Percentiles rank a stretch among this genome's conserved stretches.
These are phyloP conservation scores for Neodon shergylaensis DNA, from an alignment of 2,113 vertebrate species.

Conservation along the genomic window DNA sequence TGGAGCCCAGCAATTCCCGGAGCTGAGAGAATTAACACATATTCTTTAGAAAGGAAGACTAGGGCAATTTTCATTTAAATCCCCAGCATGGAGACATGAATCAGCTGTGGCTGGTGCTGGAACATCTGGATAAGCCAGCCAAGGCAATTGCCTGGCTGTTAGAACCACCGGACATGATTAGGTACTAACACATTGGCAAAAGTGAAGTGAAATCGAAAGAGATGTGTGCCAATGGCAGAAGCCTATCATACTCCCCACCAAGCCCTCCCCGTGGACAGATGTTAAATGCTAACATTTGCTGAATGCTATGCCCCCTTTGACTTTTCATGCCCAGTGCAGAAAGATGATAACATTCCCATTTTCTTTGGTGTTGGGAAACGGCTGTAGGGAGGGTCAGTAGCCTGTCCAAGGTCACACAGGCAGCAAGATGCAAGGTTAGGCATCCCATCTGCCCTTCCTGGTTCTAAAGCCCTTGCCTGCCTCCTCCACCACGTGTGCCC, in stretches of 20 bases:
- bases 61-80: conserved; percentile 9
- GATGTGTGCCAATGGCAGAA: neutral
- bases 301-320: neutral
- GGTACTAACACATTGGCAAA: neutral
- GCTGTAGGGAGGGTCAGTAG: neutral
- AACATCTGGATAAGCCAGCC: neutral
- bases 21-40: neutral
- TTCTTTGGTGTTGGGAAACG: neutral
- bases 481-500: neutral
- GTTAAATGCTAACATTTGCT: neutral
- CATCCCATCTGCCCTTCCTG: neutral
- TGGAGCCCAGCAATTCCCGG: conserved; percentile 13
- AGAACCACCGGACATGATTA: neutral
- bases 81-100: neutral
- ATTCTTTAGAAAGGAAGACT: conserved; percentile 26
- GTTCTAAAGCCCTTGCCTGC: neutral
- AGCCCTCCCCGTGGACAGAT: neutral
- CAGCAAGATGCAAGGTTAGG: too few species aligned
- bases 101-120: neutral
- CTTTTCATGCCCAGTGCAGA: neutral
- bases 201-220: neutral
- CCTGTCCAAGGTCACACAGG: neutral
- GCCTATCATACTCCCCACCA: neutral
- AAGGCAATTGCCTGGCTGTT: neutral
- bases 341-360: neutral